phyloP scores from a whole-genome alignment of 2,797 vertebrate genomes.

The Macrochelys suwanniensis region DNA sequence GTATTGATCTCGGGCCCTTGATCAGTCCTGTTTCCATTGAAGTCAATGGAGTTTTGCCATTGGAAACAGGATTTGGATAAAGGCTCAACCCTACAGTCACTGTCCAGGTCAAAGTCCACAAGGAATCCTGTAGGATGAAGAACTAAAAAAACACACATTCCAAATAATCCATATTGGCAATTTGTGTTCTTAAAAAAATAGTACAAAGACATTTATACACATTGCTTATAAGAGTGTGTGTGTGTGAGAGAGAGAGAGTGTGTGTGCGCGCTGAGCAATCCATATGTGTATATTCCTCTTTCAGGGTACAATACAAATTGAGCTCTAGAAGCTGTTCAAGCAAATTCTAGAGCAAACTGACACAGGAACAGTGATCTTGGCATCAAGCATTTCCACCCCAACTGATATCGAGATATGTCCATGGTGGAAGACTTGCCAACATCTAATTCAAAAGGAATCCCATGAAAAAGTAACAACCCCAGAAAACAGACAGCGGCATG shows the following conservation, averaged over 20 bases:
- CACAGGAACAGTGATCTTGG: not conserved
- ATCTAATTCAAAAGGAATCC: not conserved
- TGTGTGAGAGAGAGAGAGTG: not conserved
- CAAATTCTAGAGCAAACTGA: not conserved
- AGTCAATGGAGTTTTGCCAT: not conserved
- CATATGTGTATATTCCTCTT: not conserved
- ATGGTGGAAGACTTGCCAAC: conserved; percentile 9
- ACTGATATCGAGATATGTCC: not conserved
- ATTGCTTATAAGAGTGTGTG: not conserved
- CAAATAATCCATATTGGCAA: not conserved
- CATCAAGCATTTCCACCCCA: not conserved
- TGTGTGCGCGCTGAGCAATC: not conserved
- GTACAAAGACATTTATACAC: not conserved
- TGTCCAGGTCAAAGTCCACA: not conserved
- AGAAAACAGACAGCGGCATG: not conserved
- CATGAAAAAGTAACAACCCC: not conserved
- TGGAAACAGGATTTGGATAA: not conserved
- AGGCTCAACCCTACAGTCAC: not conserved
- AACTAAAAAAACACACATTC: not conserved
- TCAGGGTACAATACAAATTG: not conserved
- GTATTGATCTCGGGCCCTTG: conserved; percentile 7
- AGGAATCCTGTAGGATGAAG: not conserved
- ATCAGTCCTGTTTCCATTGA: accelerated
- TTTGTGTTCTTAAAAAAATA: not conserved
- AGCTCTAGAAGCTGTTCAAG: not conserved